Evolutionary conservation across 2,888 invertebrate genomes (phyloP), one percentile per base, ranked within the genome.

Genomic region (Callinectes sapidus): DNA sequence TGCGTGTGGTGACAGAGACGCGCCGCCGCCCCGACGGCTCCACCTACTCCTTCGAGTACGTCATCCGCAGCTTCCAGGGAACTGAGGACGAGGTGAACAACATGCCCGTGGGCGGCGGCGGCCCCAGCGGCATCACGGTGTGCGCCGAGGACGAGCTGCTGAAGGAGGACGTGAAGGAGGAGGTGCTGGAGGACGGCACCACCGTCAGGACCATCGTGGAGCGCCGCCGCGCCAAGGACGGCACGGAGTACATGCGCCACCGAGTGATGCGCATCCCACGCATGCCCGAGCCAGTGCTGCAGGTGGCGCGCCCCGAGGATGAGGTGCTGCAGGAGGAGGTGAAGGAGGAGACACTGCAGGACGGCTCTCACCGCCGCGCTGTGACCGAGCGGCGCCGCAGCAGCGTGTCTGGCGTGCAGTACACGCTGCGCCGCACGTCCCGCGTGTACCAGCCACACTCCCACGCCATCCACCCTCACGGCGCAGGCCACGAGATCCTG

Each of bases 251-350:
- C 87, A 87, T 94, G n/a, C 93, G 94, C 14, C 94, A 94, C 87
- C 94, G 94, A 18, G 91, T 94, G 35, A 93, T 94, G 94, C 93
- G 93, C 48, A 93, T 94, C n/a, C 94, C 94, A 16, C 94, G 94
- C 85, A 93, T 94, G 85, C 93, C 94, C 10, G 94, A 94, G 35
- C 94, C 94, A 10, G 94, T 94, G 81, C 90, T 94, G 32, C 90
- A 91, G 42, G 93, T 94, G 48, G 94, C 92, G n/a, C 92, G 89
- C 23, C 81, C 92, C 16, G 90, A 92, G 32, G 93, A 94, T 71
- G 94, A 94, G 86, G 92, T 94, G 10, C 88, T 94, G 55, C 89
- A 94, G 87, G 93, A 94, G 85, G 94, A 94, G 32, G 94, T 93
- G 16, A 91, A 94, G 42, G 94, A 94, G 61, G 89, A 91, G 48